Percentiles rank a stretch among this genome's conserved stretches.
These are phyloP conservation scores for Coreius guichenoti DNA, from an alignment of 2,797 vertebrate species.

Conservation along the genomic window DNA sequence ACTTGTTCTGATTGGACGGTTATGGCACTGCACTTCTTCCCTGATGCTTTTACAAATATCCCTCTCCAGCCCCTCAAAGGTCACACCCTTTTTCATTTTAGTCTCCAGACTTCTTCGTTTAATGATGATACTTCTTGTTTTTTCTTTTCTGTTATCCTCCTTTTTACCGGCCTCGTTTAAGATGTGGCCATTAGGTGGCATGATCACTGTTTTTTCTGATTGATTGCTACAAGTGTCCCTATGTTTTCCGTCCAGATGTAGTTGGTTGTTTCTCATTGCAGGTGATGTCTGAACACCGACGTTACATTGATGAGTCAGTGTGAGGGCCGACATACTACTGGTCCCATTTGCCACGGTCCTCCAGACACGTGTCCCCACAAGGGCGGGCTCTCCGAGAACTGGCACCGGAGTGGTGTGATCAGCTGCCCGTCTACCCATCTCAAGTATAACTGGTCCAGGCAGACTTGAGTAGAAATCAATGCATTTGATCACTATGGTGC, in stretches of 20 bases:
- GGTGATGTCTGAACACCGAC: slow-evolving; percentile 81
- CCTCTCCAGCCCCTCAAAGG: slow-evolving; percentile 74
- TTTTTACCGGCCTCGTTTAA: slow-evolving; percentile 59
- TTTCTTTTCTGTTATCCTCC: slow-evolving; percentile 63
- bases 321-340: slow-evolving; percentile 64
- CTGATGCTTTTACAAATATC: slow-evolving; percentile 67
- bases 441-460: slow-evolving; percentile 61
- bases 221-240: slow-evolving; percentile 57
- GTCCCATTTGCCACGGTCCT: slow-evolving; percentile 71
- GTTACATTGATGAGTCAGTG: slow-evolving; percentile 76
- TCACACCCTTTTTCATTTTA: slow-evolving; percentile 80
- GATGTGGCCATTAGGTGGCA: slow-evolving; percentile 63
- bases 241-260: slow-evolving; percentile 54
- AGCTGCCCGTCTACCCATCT: slow-evolving; percentile 80
- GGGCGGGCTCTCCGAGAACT: slow-evolving; percentile 77
- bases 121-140: slow-evolving; percentile 72
- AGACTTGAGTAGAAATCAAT: slow-evolving; percentile 40
- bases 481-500: slow-evolving; percentile 62
- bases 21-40: slow-evolving; percentile 66
- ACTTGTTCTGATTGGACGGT: slow-evolving; percentile 73
- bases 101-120: slow-evolving; percentile 74
- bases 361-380: slow-evolving; percentile 76
- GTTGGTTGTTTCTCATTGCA: slow-evolving; percentile 67
- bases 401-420: slow-evolving; percentile 79
- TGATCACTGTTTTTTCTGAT: slow-evolving; percentile 59